A percentile compares a stretch with the other conserved stretches of the same genome.
Conservation (phyloP, 2,113 vertebrate genomes). For the Pungitius pungitius region DNA sequence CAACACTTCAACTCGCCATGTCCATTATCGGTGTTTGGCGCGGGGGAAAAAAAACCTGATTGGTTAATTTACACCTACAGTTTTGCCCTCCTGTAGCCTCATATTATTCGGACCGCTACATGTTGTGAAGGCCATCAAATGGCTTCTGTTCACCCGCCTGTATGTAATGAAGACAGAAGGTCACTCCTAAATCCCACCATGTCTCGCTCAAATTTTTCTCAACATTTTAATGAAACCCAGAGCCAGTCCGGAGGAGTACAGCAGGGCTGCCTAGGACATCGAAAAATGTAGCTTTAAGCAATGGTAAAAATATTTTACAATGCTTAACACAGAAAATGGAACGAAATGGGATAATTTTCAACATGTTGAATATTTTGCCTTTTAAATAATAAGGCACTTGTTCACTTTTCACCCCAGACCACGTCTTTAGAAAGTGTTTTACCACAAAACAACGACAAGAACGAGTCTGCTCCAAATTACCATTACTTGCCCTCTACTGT, state of each 20-base stretch:
- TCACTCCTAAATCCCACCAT: constrained; percentile 26
- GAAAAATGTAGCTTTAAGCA: neutral
- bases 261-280: neutral
- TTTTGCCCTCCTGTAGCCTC: constrained; percentile 1
- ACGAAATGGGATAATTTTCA: neutral
- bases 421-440: constrained; percentile 33
- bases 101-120: constrained; percentile 1
- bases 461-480: constrained; percentile 52
- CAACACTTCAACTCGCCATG: neutral
- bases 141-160: constrained; percentile 26
- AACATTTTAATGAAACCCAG: constrained; percentile 20
- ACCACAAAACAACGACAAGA: constrained; percentile 30
- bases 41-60: constrained; percentile 10
- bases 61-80: constrained; percentile 14
- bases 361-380: constrained; percentile 16
- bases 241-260: neutral
- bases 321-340: too few relatives aligned
- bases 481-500: constrained; percentile 44
- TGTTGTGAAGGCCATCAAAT: constrained; percentile 29
- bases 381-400: constrained; percentile 8
- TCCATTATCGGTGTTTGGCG: neutral
- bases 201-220: constrained; percentile 9
- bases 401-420: constrained; percentile 27
- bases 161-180: constrained; percentile 49
- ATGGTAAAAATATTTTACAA: neutral